Base-by-base conservation (phyloP, 2,888 invertebrate species). In the Drosophila mercatorum region DNA sequence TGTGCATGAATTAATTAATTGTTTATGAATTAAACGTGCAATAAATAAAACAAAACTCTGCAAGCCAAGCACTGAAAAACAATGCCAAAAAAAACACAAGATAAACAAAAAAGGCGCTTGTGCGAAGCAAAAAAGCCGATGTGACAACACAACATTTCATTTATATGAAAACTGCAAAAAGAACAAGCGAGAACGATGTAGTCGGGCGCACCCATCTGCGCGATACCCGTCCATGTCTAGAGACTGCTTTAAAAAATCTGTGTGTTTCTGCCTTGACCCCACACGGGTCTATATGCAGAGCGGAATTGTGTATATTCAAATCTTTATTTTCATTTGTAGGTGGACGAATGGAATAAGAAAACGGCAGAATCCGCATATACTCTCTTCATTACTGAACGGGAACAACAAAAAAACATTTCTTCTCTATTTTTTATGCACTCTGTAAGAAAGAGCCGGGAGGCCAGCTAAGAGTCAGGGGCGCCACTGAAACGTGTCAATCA, bases 21-120 rank as follows among this genome's bases (percentile, higher is more conserved):
- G 89, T 87, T 90, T 87, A 89, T 88, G 84, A 91, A 89, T 90
- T 90, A 90, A 89, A 90, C 81, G 83, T 87, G 88, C 81, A 80
- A 80, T 73, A 82, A 78, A 75, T 69, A 71, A 69, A 74, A 58
- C 68, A 64, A 78, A 83, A 59, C 43, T 46, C 51, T 81, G 88
- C 89, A 74, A 78, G 76, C 80, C 59, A 62, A 76, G 78, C 78
- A 89, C 75, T 77, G 72, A 80, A 76, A 78, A 88, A 75, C 80
- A 79, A 85, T 88, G 78, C 77, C 64, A 69, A 74, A 86, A 86
- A 22, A 76, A 80, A 66, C 61, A 88, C 80, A 81, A 83, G 69
- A 86, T 74, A 75, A 72, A 78, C 78, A 83, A 88, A 88, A 78
- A 78, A 80, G 77, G 80, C 77, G 89, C 87, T 81, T 80, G 75